Conservation (phyloP, 2,797 vertebrate genomes). For the Danionella dracula region DNA sequence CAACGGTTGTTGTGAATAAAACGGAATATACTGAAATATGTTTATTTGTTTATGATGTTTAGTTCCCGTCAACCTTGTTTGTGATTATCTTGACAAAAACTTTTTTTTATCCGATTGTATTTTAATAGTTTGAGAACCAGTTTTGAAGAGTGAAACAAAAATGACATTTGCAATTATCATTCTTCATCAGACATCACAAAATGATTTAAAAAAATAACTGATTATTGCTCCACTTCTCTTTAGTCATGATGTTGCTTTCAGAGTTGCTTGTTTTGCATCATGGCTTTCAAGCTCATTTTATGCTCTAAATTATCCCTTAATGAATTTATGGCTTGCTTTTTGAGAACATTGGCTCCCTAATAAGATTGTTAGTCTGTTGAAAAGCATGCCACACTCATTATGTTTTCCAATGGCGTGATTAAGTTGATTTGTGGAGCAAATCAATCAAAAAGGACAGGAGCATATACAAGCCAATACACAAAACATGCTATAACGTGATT, state of each 20-base stretch:
- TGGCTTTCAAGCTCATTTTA: constrained; percentile 70
- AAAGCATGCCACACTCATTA: constrained; percentile 68
- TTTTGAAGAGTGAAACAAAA: too few species aligned
- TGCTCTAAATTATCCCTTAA: constrained; percentile 69
- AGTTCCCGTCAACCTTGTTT: too few species aligned
- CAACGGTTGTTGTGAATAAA: too few species aligned
- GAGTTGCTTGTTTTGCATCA: constrained; percentile 53
- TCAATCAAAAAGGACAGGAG: constrained; percentile 62
- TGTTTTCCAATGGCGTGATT: constrained; percentile 68
- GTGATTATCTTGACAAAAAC: too few species aligned
- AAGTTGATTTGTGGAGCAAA: constrained; percentile 70
- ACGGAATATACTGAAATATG: too few species aligned
- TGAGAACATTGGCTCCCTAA: constrained; percentile 66
- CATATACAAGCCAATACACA: constrained; percentile 63
- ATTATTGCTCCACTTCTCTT: constrained; percentile 35
- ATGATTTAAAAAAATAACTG: too few species aligned
- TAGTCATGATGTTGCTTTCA: constrained; percentile 36
- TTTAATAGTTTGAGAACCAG: too few species aligned
- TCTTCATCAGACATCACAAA: neutral
- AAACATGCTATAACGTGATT: constrained; percentile 65
- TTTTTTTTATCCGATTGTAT: too few species aligned
- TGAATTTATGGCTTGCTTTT: constrained; percentile 70
- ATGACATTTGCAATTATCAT: neutral
- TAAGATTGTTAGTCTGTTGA: constrained; percentile 71
- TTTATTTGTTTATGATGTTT: too few species aligned